phyloP scores from a whole-genome alignment of 2,797 vertebrate species.

The Hylomyscus alleni region DNA sequence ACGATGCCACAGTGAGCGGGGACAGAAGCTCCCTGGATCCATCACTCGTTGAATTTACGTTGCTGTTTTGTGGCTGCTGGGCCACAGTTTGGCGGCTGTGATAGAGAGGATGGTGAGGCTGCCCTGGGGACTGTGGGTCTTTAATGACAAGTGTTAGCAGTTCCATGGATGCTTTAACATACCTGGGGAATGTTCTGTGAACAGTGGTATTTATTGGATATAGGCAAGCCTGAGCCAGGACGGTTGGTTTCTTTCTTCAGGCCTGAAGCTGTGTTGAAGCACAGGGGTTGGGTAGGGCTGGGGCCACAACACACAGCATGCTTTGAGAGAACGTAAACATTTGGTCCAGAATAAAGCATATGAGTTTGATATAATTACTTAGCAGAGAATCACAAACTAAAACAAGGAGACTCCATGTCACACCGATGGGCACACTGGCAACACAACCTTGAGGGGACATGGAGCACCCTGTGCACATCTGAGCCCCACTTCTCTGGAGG shows the following conservation, averaged over 20 bases:
- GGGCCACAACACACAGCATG: neutral
- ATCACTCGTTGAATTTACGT: neutral
- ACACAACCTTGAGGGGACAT: neutral
- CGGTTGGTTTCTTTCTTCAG: neutral
- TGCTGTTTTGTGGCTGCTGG: neutral
- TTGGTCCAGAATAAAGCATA: neutral
- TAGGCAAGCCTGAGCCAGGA: neutral
- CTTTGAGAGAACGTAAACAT: neutral
- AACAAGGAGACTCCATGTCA: neutral
- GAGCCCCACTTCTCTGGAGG: neutral
- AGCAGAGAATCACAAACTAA: neutral
- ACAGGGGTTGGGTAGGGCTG: no score
- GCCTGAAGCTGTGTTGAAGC: neutral
- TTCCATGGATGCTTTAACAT: neutral
- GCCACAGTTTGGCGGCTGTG: no score
- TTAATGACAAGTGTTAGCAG: neutral
- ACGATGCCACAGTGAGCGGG: neutral
- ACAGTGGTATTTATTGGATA: neutral
- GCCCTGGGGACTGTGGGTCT: neutral
- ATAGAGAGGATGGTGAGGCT: neutral
- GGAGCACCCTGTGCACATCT: no score
- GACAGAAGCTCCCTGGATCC: neutral
- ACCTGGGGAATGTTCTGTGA: neutral
- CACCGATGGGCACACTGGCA: neutral
- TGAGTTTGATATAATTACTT: neutral